Base-by-base conservation (phyloP, 2,797 vertebrate genomes). In the Chiroxiphia lanceolata region DNA sequence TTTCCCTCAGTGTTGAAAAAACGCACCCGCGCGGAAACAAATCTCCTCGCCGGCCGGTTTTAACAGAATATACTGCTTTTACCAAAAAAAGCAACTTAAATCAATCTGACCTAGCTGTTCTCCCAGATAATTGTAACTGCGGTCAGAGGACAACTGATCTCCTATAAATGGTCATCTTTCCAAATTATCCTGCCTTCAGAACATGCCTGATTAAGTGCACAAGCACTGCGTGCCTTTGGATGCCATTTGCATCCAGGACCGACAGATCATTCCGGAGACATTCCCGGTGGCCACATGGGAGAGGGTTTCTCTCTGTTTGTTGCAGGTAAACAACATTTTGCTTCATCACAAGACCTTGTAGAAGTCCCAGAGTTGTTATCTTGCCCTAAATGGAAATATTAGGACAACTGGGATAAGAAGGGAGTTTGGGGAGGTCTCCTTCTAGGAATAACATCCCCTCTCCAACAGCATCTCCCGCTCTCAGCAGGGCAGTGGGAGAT, bases 101-200 rank as follows among this genome's bases (percentile, higher is more conserved):
- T 94, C 93, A 94, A 51, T 51, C 76, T 94, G 90, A 95, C 81
- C 93, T 89, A 69, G 70, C 42, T 75, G 79, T 83, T 89, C 82
- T 56, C 60, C 11, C 57, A 38, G 47, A 83, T 94, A 95, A 94
- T 83, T 36, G n/a, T 91, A 93, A 95, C 70, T 79, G 75, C 1
- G 33, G 91, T 80, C 89, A 96, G 83, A 7, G 6, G 88, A 93
- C 71, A 96, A 96, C 83, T 94, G 93, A 90, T 90, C 82, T 83
- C 89, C 96, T 93, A 96, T 91, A 96, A 96, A 97, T 94, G 96
- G 29, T 93, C 59, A 91, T 94, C 83, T 94, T 84, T 91, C 64
- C 63, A 94, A 96, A 93, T 95, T 93, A 72, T 67, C 2, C 75
- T 93, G 90, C 53, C 86, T 85, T 92, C 75, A 90, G 86, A 95